These are phyloP conservation scores for Pangasianodon gigas DNA, from an alignment of 2,113 vertebrate species.

Conservation along the genomic window DNA sequence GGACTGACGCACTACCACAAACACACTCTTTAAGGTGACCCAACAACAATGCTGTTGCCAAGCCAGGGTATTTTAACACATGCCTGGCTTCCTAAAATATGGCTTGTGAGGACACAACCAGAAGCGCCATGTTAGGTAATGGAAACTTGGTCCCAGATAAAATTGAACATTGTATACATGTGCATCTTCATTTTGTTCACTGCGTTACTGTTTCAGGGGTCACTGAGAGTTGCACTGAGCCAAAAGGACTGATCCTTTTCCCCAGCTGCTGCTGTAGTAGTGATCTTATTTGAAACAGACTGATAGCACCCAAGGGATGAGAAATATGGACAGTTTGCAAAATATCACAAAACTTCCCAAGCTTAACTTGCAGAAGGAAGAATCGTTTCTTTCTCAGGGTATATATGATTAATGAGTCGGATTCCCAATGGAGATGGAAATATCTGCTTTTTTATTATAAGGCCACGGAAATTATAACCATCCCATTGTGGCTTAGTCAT, in stretches of 20 bases:
- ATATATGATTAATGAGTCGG: slow-evolving; percentile 14
- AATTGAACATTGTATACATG: slow-evolving; percentile 14
- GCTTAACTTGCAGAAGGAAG: slow-evolving; percentile 8
- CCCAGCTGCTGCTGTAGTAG: background rate
- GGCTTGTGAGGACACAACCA: slow-evolving; percentile 9
- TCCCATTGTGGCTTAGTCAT: background rate
- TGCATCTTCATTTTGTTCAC: background rate
- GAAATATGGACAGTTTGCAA: slow-evolving; percentile 11
- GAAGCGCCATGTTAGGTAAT: background rate
- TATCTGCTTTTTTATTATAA: slow-evolving; percentile 18
- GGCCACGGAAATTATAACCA: background rate
- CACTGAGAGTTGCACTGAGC: background rate
- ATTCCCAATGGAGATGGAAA: slow-evolving; percentile 19
- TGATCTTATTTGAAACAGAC: background rate
- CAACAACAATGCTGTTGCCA: slow-evolving; percentile 6
- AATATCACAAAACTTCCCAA: slow-evolving; percentile 36
- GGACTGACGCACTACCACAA: background rate
- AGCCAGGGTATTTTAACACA: slow-evolving; percentile 34
- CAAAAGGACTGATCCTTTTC: background rate
- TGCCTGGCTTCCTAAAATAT: slow-evolving; percentile 13
- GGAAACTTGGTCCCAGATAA: background rate
- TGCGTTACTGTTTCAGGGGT: background rate
- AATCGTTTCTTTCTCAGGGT: slow-evolving; percentile 20
- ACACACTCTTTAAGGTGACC: slow-evolving; percentile 14
- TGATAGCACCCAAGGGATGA: slow-evolving; percentile 26